These are phyloP conservation scores for Anolis sagrei DNA, from an alignment of 2,113 vertebrate genomes.

Conservation along the genomic window DNA sequence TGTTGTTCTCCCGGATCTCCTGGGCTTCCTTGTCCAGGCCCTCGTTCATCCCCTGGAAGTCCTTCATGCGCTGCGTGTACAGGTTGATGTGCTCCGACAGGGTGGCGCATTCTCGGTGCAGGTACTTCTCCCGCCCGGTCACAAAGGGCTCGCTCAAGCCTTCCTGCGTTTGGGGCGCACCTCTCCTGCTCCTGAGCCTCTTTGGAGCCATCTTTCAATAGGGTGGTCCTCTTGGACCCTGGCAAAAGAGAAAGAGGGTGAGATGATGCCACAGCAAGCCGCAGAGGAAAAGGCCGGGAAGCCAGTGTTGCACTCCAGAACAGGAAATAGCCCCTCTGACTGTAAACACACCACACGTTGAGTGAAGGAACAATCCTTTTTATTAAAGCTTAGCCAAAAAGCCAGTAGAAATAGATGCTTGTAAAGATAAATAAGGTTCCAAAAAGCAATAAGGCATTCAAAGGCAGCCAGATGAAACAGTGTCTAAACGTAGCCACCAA, in stretches of 20 bases:
- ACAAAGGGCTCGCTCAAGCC: background rate
- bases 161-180: background rate
- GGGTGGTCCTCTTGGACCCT: background rate
- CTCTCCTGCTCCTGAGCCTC: background rate
- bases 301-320: too few species aligned
- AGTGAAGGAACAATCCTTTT: too few species aligned
- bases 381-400: too few species aligned
- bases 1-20: conserved; percentile 61
- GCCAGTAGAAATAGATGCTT: too few species aligned
- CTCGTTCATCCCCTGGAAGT: conserved; percentile 52
- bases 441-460: too few species aligned
- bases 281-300: background rate
- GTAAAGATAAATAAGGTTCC: too few species aligned
- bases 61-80: conserved; percentile 44
- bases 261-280: background rate
- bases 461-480: too few species aligned
- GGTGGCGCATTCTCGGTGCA: conserved; percentile 58
- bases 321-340: too few species aligned
- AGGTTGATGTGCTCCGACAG: conserved; percentile 55
- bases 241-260: conserved; percentile 4
- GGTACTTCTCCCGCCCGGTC: conserved; percentile 48
- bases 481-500: too few species aligned
- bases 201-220: conserved; percentile 16
- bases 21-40: conserved; percentile 63
- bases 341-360: too few species aligned